Conservation (phyloP, 2,797 vertebrate species). For the Molossus molossus region DNA sequence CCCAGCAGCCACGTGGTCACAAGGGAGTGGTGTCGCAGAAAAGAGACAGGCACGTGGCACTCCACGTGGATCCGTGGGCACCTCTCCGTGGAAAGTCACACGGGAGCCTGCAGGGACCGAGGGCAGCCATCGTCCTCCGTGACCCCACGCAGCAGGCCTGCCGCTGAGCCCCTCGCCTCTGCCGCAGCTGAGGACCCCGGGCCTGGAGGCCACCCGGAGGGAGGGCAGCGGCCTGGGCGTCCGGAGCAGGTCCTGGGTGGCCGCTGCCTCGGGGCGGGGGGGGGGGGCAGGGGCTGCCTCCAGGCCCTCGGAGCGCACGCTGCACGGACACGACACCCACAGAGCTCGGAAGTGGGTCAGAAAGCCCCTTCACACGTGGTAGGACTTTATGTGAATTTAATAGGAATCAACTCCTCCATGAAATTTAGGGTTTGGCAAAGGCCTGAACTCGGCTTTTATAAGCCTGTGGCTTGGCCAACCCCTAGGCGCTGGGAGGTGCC, state of each 20-base stretch:
- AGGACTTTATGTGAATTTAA: background rate
- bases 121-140: fast-evolving
- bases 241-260: fast-evolving
- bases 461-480: background rate
- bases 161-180: fast-evolving
- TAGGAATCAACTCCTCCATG: background rate
- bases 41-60: too few species aligned
- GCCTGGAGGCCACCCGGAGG: background rate
- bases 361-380: background rate
- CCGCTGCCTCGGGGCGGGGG: fast-evolving
- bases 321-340: background rate
- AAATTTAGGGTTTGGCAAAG: constrained; percentile 37
- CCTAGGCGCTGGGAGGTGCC: background rate
- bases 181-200: background rate
- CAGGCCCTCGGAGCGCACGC: fast-evolving
- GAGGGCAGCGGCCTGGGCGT: fast-evolving
- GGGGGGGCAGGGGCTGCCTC: fast-evolving
- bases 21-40: fast-evolving
- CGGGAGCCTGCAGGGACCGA: fast-evolving
- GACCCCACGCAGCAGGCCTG: fast-evolving
- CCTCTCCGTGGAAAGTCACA: background rate
- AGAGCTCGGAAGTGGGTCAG: background rate
- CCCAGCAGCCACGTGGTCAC: fast-evolving
- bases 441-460: background rate
- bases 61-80: fast-evolving